Base-by-base conservation (phyloP, 2,797 vertebrate genomes). In the Paramormyrops hopkinsi region DNA sequence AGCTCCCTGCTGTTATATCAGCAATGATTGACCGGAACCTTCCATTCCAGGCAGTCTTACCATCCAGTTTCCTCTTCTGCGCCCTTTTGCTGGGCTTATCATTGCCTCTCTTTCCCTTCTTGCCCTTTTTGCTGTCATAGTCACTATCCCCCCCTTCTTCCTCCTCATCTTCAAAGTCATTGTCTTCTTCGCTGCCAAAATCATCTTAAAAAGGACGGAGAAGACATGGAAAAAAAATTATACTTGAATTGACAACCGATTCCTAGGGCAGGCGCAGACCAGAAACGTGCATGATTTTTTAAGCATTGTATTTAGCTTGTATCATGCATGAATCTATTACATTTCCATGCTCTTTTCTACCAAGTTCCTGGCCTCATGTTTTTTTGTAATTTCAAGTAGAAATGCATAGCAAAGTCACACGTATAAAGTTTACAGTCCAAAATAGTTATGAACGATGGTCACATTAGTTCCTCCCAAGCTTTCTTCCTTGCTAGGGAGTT, bases 171-270 rank as follows among this genome's bases (percentile, higher is more conserved):
- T 95, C 95, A 89, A 96, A 96, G 1, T 97, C 95, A 5, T 96
- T 96, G 48, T 97, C 97, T 91, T 97, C 97, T 33, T 98, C 96
- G 1, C 97, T 98, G 89, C 97, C 97, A 93, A 98, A 97, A 93
- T 98, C 96, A 92, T 97, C 96, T 97, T 92, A 91, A 91, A 44
- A 54, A 33, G 22, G n/a, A 51, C 19, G n/a, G 11, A 53, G 29
- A 6, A 73, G 29, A 73, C 29, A 41, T n/a, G 5, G 4, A 17
- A 14, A 54, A 65, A 25, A 22, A 11, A 3, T 29, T n/a, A 12
- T 6, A 51, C 8, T 44, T n/a, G 29, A 37, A 73, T 7, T 29
- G 59, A 11, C 11, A 48, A 14, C 1, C 41, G 1, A 29, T 69
- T 56, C 37, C 14, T 8, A 19, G 25, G 84, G 50, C 84, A 51